Percentiles rank a stretch among this genome's conserved stretches.
Evolutionary conservation across 2,888 invertebrate species (phyloP).

Genomic region (Phengaris arion): DNA sequence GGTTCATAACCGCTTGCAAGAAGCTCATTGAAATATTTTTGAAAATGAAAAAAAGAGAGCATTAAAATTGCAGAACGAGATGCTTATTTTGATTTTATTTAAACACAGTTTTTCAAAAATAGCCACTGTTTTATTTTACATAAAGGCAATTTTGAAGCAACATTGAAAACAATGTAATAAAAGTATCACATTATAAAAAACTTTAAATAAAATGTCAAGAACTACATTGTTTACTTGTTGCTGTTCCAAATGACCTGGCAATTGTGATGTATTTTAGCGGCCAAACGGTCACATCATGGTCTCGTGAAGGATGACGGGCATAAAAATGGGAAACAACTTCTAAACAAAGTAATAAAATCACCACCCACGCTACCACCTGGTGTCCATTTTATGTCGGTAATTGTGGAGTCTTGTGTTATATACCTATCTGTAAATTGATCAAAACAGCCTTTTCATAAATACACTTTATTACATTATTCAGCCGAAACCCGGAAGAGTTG

Average conservation of each 20-base stretch:
- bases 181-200: background rate
- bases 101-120: too few species aligned
- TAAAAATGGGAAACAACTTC: slow-evolving; percentile 70
- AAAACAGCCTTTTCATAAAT: slow-evolving; percentile 32
- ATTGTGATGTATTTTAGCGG: slow-evolving; percentile 21
- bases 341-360: slow-evolving; percentile 69
- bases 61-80: background rate
- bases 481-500: slow-evolving; percentile 59
- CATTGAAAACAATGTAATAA: background rate
- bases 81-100: background rate
- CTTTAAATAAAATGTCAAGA: background rate
- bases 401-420: slow-evolving; percentile 7
- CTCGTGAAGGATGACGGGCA: slow-evolving; percentile 59
- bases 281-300: slow-evolving; percentile 43
- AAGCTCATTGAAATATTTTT: background rate
- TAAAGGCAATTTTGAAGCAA: background rate
- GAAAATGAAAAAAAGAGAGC: background rate
- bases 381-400: slow-evolving; percentile 31
- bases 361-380: slow-evolving; percentile 46
- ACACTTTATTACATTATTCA: slow-evolving; percentile 56
- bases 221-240: background rate
- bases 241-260: slow-evolving; percentile 19
- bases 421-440: slow-evolving; percentile 10
- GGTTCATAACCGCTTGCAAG: slow-evolving; percentile 7
- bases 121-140: too few species aligned